These are phyloP conservation scores for Calliphora vomitoria DNA, from an alignment of 2,888 invertebrate species.

Conservation along the genomic window DNA sequence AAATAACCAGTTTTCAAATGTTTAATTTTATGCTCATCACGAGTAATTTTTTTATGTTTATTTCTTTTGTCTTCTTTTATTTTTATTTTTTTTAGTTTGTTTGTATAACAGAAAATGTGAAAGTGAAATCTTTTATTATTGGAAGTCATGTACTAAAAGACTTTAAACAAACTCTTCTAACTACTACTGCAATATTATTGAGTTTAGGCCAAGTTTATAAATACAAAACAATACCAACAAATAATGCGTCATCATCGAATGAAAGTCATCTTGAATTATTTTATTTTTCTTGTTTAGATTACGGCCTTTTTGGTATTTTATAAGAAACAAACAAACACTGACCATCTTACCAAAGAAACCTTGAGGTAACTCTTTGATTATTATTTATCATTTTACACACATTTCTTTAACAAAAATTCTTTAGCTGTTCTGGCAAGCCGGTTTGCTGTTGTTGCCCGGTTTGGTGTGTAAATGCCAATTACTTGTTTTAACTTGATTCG, in stretches of 20 bases:
- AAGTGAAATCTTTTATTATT: conserved; percentile 61
- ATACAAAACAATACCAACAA: neutral
- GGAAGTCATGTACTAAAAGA: conserved; percentile 1
- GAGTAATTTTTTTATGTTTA: conserved; percentile 20
- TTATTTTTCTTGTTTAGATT: neutral
- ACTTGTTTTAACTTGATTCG: conserved; percentile 40
- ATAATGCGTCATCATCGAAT: conserved; percentile 29
- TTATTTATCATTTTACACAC: too few relatives aligned
- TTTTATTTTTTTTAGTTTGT: neutral
- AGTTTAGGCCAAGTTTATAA: conserved; percentile 61
- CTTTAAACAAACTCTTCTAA: neutral
- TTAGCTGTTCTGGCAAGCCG: conserved; percentile 41
- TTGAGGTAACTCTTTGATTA: conserved; percentile 32
- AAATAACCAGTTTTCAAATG: conserved; percentile 47
- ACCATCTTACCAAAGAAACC: conserved; percentile 40
- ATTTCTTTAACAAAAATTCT: conserved; percentile 39
- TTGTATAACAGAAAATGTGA: conserved; percentile 52
- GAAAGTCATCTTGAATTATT: neutral
- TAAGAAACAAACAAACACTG: neutral
- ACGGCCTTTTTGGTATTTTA: neutral
- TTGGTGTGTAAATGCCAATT: conserved; percentile 51
- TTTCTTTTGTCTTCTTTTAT: conserved; percentile 1
- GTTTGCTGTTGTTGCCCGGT: conserved; percentile 44
- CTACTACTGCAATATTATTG: conserved; percentile 5
- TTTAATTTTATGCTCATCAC: conserved; percentile 19